Base-by-base conservation (phyloP, 30 jellyfish, hydroid and myxozoan genomes). In the Cassiopea xamachana region DNA sequence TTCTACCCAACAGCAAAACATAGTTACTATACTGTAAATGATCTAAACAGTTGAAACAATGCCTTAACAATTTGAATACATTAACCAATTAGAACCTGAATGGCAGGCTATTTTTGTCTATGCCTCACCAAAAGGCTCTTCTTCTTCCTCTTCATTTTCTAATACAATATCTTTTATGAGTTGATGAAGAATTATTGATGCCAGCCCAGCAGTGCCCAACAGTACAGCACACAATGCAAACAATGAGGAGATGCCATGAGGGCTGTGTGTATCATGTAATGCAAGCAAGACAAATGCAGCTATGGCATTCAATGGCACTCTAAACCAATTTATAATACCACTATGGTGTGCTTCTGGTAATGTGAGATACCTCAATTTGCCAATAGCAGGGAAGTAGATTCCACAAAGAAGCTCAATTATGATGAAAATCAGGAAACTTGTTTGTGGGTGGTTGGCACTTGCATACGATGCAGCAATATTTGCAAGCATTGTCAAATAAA, bases 311-410 rank as follows among this genome's bases (percentile, higher is more conserved):
- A 95, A 84, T 2, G 99, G 99, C 59, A 95, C 94, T 39, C 99
- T 61, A 81, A 95, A 95, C 99, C 98, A 95, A 75, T 95, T 95
- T 93, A 95, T 87, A 14, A 95, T 91, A 14, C 91, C 98, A 67
- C 97, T 60, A 71, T 91, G 98, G 51, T 84, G 96, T 14, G 94
- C 83, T 13, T 91, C 96, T 9, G 99, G 99, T 45, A 95, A 83
- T 7, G 92, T 67, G 79, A 85, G 73, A 12, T 92, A 87, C 12
- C 99, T 83, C 61, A 95, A 61, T 46, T 87, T 73, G 12, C 98
- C 98, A 93, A 95, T 73, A 7, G 98, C 97, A 15, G 98, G 99
- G 85, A 95, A 95, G 84, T 95, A 95, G 4, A 95, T 79, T 9
- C 99, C 99, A 73, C 99, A 95, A 13, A 95, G 88, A 5, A 95